phyloP scores from a whole-genome alignment of 2,797 vertebrate genomes.

The Hyperoplus lanceolatus region DNA sequence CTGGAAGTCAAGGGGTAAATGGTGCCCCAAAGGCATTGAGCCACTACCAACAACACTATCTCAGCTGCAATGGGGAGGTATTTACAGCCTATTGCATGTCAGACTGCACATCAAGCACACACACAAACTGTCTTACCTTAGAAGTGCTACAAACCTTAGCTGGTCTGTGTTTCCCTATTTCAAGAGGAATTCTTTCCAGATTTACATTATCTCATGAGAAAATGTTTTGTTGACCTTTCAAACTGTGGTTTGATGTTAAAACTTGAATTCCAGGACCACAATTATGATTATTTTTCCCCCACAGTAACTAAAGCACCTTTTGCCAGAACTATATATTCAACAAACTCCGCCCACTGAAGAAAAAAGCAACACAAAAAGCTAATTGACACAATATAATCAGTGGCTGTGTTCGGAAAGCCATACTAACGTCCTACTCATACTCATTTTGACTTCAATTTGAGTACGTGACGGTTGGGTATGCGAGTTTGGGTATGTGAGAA shows the following conservation, averaged over 20 bases:
- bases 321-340: not conserved
- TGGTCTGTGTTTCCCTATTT: not conserved
- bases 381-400: not conserved
- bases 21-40: conserved; percentile 1
- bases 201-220: not conserved
- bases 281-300: too few relatives aligned
- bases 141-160: not conserved
- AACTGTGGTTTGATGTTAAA: not conserved
- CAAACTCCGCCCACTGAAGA: not conserved
- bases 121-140: not conserved
- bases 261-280: not conserved
- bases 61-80: conserved; percentile 17
- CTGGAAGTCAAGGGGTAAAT: conserved; percentile 23
- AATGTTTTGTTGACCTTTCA: conserved; percentile 2
- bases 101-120: conserved; percentile 21
- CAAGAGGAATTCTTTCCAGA: not conserved
- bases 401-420: too few relatives aligned
- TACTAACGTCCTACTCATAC: too few relatives aligned
- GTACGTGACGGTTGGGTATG: too few relatives aligned
- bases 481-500: too few relatives aligned
- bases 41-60: not conserved
- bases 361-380: not conserved
- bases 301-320: too few relatives aligned
- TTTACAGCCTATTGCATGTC: conserved; percentile 17
- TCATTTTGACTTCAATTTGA: too few relatives aligned